Evolutionary conservation across 2,888 invertebrate genomes (phyloP).

Genomic region (Caenorhabditis plicata): DNA sequence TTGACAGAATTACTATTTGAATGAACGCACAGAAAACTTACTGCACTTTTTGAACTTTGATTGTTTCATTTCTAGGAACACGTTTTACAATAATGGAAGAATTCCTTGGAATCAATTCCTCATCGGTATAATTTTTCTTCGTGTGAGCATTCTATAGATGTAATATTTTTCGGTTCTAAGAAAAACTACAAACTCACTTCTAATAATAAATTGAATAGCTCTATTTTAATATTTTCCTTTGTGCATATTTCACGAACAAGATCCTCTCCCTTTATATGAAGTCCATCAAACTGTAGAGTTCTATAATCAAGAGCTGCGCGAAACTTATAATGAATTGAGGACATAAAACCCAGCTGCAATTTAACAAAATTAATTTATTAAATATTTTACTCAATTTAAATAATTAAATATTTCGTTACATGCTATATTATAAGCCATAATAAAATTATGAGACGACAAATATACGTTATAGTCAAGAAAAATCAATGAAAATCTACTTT

Average conservation of each 20-base stretch:
- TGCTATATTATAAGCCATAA: too few species aligned
- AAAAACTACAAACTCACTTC: constrained; percentile 20
- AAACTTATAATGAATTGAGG: constrained; percentile 97
- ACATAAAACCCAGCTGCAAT: constrained; percentile 67
- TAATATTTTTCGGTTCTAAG: not conserved
- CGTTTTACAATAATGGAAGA: constrained; percentile 91
- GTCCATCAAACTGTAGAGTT: constrained; percentile 79
- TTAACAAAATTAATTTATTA: not conserved
- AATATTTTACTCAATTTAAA: too few species aligned
- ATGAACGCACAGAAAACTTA: constrained; percentile 34
- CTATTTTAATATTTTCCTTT: constrained; percentile 88
- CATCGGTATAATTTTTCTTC: constrained; percentile 80
- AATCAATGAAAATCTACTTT: too few species aligned
- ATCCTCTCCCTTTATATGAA: constrained; percentile 91
- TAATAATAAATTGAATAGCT: constrained; percentile 87
- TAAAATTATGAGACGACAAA: too few species aligned
- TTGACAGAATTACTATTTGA: not conserved
- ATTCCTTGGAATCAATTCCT: constrained; percentile 92
- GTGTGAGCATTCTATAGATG: constrained; percentile 72
- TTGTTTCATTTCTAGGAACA: constrained; percentile 75
- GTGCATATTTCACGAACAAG: constrained; percentile 90
- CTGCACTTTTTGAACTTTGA: constrained; percentile 64
- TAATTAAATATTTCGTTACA: too few species aligned
- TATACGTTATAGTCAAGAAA: too few species aligned
- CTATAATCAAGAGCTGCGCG: constrained; percentile 93